phyloP scores from a whole-genome alignment of 2,888 invertebrate genomes.

The Macaria notata region DNA sequence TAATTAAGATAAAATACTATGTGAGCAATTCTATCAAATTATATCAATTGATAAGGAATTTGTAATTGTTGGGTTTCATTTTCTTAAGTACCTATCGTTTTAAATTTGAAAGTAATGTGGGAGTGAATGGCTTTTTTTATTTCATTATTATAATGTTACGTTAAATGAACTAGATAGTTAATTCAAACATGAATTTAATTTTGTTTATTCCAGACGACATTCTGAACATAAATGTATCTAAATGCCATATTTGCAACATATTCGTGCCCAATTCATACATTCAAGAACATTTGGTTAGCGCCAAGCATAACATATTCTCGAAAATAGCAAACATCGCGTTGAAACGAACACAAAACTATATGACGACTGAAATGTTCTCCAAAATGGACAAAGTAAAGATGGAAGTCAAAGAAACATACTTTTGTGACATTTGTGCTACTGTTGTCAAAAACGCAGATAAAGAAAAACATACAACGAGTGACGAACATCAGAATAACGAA shows the following conservation, averaged over 20 bases:
- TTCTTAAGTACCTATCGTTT: too few relatives aligned
- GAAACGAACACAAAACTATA: constrained; percentile 2
- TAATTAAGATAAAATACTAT: too few relatives aligned
- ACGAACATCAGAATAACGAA: constrained; percentile 16
- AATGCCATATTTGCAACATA: constrained; percentile 15
- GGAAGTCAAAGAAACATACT: constrained; percentile 4
- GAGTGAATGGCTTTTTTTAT: too few relatives aligned
- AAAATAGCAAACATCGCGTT: constrained; percentile 12
- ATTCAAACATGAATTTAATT: too few relatives aligned
- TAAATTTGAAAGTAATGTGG: too few relatives aligned
- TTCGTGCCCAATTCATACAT: constrained; percentile 7
- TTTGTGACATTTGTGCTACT: constrained; percentile 3
- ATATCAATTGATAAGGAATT: too few relatives aligned
- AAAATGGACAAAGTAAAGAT: background rate
- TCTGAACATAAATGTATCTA: constrained; percentile 6
- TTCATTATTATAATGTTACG: too few relatives aligned
- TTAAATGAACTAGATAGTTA: too few relatives aligned
- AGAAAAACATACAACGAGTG: background rate
- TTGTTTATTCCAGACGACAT: constrained; percentile 11
- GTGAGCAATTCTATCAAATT: too few relatives aligned
- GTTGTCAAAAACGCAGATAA: constrained; percentile 3
- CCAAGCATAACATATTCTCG: constrained; percentile 3
- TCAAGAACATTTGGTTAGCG: constrained; percentile 3
- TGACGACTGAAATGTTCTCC: constrained; percentile 1
- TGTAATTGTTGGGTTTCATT: too few relatives aligned